A percentile compares a stretch with the other conserved stretches of the same genome.
Evolutionary conservation across 2,888 invertebrate species (phyloP).

Genomic region (Phyllotreta striolata): DNA sequence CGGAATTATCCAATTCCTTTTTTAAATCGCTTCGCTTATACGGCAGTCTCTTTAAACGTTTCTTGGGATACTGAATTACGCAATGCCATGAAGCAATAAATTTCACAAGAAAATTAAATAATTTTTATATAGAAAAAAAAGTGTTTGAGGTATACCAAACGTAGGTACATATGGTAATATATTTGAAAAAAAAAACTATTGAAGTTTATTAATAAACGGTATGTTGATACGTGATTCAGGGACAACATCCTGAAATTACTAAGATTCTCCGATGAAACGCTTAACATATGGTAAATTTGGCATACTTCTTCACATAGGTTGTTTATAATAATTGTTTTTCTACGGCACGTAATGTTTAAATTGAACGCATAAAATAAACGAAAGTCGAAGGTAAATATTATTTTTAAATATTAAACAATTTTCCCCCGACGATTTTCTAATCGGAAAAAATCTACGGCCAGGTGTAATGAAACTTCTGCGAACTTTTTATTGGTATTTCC

Average conservation of each 20-base stretch:
- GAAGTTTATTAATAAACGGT: slow-evolving; percentile 26
- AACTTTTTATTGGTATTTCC: slow-evolving; percentile 13
- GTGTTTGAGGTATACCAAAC: too few relatives aligned
- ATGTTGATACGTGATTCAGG: slow-evolving; percentile 25
- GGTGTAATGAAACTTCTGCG: slow-evolving; percentile 7
- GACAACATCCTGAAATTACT: slow-evolving; percentile 45
- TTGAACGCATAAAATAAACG: not conserved
- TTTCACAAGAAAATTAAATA: too few relatives aligned
- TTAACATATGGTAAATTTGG: slow-evolving; percentile 45
- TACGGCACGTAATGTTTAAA: not conserved
- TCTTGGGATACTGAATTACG: too few relatives aligned
- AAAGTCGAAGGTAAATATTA: slow-evolving; percentile 8
- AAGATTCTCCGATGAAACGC: slow-evolving; percentile 41
- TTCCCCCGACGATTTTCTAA: too few relatives aligned
- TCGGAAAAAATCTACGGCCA: not conserved
- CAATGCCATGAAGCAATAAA: too few relatives aligned
- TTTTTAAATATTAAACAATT: slow-evolving; percentile 1
- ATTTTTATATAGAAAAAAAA: too few relatives aligned
- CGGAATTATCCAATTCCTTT: slow-evolving; percentile 20
- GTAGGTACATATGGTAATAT: slow-evolving; percentile 10
- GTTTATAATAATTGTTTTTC: slow-evolving; percentile 17
- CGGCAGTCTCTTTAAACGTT: not conserved
- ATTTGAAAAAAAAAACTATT: slow-evolving; percentile 13
- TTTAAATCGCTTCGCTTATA: slow-evolving; percentile 2
- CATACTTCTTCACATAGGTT: slow-evolving; percentile 39